Evolutionary conservation across 2,888 invertebrate species (phyloP), one percentile per base, ranked within the genome.

Genomic region (Nephrotoma appendiculata): DNA sequence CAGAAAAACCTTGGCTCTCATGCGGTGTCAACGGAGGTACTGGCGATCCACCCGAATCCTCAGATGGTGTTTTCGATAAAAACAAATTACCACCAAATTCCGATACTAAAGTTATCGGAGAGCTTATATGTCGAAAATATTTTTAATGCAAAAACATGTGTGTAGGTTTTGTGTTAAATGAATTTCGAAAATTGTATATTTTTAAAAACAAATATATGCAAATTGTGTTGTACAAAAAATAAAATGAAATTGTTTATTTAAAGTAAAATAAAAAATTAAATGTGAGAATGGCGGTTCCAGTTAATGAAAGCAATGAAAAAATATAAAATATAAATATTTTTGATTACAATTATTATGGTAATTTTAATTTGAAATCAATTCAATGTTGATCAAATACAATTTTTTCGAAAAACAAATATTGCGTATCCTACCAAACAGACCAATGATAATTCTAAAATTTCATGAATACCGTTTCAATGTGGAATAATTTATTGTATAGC

Each of bases 11-110:
- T 90, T 93, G 93, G 92, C 92, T 92, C 89, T 92, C 92, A 92
- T 93, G 93, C 91, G 94, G 92, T 90, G 93, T 93, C 92, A 94
- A 90, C 91, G 95, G 93, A 92, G 96, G 94, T 89, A 93, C 93
- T 89, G 93, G 93, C 89, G 93, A 93, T 89, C 94, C 94, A 91
- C 95, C 95, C 92, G 95, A 94, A 93, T 97, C 97, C 93, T 97
- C 97, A 92, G 96, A 96, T 91, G 97, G 97, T 90, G 97, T 97
- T 94, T 97, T 97, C 94, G 95, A 96, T 92, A 95, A 94, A 94
- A 98, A 97, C 92, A 98, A 94, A 92, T 98, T 98, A 91, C 97
- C 96, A 92, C 98, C 97, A 93, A 98, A 96, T 94, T 98, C 98
- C 91, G 94, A 95, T 92, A 98, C 98, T 94, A 98, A 94, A 94